Evolutionary conservation across 1,140 invertebrate species (phyloP).

Genomic region (Aleiodes sp.): DNA sequence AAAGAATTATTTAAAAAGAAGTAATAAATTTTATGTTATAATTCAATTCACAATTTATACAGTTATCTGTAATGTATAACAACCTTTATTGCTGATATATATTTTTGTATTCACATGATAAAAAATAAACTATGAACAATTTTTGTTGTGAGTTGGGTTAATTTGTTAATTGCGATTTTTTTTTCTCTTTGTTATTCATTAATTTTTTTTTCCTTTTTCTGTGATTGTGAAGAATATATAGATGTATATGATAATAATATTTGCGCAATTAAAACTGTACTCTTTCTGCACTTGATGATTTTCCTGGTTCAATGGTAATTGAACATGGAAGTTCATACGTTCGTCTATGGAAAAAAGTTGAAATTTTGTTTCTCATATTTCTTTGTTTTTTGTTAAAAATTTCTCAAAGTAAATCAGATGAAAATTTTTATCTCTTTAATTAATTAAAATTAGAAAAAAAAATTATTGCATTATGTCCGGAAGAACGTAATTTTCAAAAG

Average conservation of each 20-base stretch:
- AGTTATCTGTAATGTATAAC: conserved; percentile 48
- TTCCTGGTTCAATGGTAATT: background rate
- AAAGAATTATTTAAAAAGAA: no score
- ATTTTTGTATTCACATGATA: conserved; percentile 57
- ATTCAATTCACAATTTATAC: conserved; percentile 10
- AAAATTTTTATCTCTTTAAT: no score
- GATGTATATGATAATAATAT: conserved; percentile 20
- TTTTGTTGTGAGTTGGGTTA: conserved; percentile 35
- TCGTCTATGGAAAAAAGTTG: background rate
- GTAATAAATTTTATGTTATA: background rate
- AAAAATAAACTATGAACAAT: conserved; percentile 61
- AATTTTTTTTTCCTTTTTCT: background rate
- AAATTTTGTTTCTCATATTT: background rate
- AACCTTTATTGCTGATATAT: conserved; percentile 57
- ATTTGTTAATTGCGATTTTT: conserved; percentile 10
- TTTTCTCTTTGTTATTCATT: conserved; percentile 6
- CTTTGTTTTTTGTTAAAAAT: conserved; percentile 14
- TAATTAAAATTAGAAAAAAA: conserved; percentile 17
- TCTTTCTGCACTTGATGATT: background rate
- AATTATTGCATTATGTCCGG: conserved; percentile 16
- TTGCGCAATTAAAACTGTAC: background rate
- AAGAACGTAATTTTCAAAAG: conserved; percentile 30
- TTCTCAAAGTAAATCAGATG: background rate
- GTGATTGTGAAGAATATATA: conserved; percentile 22
- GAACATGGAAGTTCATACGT: conserved; percentile 6